Percentiles rank a stretch among this genome's conserved stretches.
Conservation (phyloP, 2,888 invertebrate species). For the Meghimatium bilineatum region DNA sequence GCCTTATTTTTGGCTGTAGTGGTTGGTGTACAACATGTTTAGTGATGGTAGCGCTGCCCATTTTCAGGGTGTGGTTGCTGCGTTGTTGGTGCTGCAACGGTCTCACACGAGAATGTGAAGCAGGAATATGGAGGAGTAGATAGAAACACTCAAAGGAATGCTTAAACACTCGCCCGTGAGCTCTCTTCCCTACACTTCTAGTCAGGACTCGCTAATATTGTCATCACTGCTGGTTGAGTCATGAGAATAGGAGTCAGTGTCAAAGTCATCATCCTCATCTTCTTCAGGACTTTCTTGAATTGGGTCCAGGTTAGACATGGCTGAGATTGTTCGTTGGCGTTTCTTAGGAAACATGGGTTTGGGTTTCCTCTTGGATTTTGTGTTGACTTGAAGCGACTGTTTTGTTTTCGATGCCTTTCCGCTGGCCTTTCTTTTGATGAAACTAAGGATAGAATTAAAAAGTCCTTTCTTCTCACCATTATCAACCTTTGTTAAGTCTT, state of each 20-base stretch:
- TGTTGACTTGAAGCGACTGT: conserved; percentile 23
- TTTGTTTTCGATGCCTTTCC: conserved; percentile 28
- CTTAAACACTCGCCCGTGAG: neutral
- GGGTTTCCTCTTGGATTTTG: conserved; percentile 69
- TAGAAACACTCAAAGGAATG: neutral
- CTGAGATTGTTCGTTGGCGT: conserved; percentile 70
- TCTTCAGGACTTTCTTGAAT: conserved; percentile 73
- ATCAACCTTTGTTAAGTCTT: conserved; percentile 51
- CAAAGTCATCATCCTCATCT: conserved; percentile 60
- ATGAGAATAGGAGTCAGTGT: conserved; percentile 65
- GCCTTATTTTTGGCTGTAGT: neutral
- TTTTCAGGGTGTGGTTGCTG: neutral
- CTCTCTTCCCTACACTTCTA: conserved; percentile 26
- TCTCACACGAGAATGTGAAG: neutral
- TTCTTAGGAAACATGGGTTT: conserved; percentile 66
- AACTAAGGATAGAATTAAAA: conserved; percentile 66
- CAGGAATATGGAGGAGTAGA: conserved; percentile 10
- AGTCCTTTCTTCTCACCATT: conserved; percentile 69
- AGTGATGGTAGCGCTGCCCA: neutral
- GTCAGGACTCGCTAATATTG: conserved; percentile 53
- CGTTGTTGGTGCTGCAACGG: conserved; percentile 9
- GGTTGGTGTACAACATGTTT: neutral
- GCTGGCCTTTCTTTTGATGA: conserved; percentile 61
- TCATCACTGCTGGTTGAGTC: conserved; percentile 56
- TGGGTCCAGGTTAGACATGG: conserved; percentile 72